Evolutionary conservation across 92 coral and sea anemone species (phyloP), one percentile per base, ranked within the genome.

Genomic region (Pocillopora meandrina): DNA sequence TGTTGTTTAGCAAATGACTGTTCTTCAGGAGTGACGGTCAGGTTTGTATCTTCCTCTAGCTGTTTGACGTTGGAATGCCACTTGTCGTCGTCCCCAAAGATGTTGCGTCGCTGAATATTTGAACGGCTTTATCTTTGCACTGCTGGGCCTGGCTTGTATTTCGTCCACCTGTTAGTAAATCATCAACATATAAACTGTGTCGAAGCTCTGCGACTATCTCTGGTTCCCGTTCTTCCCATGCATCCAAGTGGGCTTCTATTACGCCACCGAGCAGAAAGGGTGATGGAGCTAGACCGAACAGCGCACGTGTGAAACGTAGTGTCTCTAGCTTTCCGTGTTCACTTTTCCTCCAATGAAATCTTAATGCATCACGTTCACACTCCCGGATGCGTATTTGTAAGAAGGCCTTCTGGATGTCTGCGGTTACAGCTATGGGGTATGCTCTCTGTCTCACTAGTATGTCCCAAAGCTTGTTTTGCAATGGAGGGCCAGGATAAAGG

Each of bases 381-480:
- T 77, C 80, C 36, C 63, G 47, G 36, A 88, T 78, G 3, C 91
- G 64, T 36, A 83, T 63, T 61, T 77, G 84, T 10, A 85, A 26
- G 56, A 77, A 85, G 59, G 88, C 88, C 11, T 76, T 76, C 82
- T 60, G 74, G 17, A 86, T 58, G 56, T 72, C 85, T 11, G 63
- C 78, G 1, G 58, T 20, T 0, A 78, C 20, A 0, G 79, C 74
- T 13, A 78, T 64, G 10, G 84, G 79, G 55, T 68, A 47, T 8
- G 15, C 16, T 5, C 89, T 6, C 20, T 56, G 74, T 4, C 80
- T 3, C 1, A 86, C 85, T 2, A 86, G 59, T 4, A 77, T 23
- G 58, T 69, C 67, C 88, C 88, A 85, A 2, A 77, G 42, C 47
- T 76, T 76, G 77, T 85, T 85, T 57, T 85, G 88, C 65, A 77